Evolutionary conservation across 2,888 invertebrate genomes (phyloP), one percentile per base, ranked within the genome.

Genomic region (Cynaeus angustus): DNA sequence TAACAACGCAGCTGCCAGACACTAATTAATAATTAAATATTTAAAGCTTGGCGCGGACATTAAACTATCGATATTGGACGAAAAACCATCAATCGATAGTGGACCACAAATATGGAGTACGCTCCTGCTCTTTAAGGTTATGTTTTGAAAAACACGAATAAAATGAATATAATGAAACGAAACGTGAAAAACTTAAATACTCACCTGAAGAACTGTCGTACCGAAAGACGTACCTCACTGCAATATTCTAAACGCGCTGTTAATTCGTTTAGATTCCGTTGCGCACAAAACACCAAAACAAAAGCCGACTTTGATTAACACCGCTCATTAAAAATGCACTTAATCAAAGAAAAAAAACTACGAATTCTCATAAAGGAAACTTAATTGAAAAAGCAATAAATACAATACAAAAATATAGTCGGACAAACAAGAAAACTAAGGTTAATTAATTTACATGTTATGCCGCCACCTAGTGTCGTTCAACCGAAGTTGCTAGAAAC

Each of bases 211-310:
- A n/a, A 30, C 12, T 30, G 33, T 13, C 13, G 9, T 3, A 43
- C n/a, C 1, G n/a, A 3, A 28, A 45, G 37, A 45, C 59, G 9
- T 28, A 46, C 28, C 21, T 5, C 14, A 46, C 46, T 45, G 21
- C 3, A 33, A 45, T 21, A 45, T 45, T 59, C n/a, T 43, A 45
- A 59, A 59, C 9, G 9, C 28, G 13, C 10, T n/a, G 28, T 6
- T 46, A 59, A 30, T 59, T 59, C 46, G 21, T 21, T 33, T 13
- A 9, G 8, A 33, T 30, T 59, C 16, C 45, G 26, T 8, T 59
- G 59, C 59, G 59, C 59, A 46, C 59, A 59, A 43, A 30, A 58
- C 59, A 59, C 59, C 59, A 46, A 28, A 59, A 41, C 26, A 30
- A 59, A 59, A 59, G 46, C 30, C 46, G 28, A 12, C 59, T 33